Conservation (phyloP, 2,113 vertebrate species). For the Promerops cafer region DNA sequence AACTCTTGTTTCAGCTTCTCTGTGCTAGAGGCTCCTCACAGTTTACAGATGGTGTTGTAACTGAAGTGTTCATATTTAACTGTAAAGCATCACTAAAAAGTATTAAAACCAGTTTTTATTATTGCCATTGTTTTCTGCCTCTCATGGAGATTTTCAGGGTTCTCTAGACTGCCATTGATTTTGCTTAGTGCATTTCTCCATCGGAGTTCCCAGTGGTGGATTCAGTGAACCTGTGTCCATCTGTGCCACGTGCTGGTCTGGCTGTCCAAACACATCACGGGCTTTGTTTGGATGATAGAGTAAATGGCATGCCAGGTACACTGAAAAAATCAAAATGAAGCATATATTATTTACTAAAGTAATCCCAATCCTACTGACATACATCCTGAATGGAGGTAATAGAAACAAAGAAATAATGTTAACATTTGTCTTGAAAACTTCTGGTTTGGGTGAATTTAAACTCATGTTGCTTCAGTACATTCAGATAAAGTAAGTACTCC, state of each 20-base stretch:
- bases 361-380: not conserved
- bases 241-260: not conserved
- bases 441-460: not conserved
- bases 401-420: not conserved
- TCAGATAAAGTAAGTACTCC: not conserved
- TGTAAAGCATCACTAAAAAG: not conserved
- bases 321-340: not conserved
- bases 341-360: not conserved
- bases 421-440: not conserved
- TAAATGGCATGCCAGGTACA: not conserved
- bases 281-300: not conserved
- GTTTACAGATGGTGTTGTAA: not conserved
- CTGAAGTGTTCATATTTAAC: not conserved
- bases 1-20: not conserved
- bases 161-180: not conserved
- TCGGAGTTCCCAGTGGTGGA: not conserved
- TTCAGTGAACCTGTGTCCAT: not conserved
- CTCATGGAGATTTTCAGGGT: not conserved
- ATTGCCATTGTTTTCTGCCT: not conserved
- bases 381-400: not conserved
- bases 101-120: not conserved
- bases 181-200: not conserved
- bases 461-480: not conserved
- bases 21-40: not conserved
- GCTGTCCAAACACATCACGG: accelerated